Evolutionary conservation across 2,888 invertebrate genomes (phyloP), one percentile per base, ranked within the genome.

Genomic region (Atherix ibis): DNA sequence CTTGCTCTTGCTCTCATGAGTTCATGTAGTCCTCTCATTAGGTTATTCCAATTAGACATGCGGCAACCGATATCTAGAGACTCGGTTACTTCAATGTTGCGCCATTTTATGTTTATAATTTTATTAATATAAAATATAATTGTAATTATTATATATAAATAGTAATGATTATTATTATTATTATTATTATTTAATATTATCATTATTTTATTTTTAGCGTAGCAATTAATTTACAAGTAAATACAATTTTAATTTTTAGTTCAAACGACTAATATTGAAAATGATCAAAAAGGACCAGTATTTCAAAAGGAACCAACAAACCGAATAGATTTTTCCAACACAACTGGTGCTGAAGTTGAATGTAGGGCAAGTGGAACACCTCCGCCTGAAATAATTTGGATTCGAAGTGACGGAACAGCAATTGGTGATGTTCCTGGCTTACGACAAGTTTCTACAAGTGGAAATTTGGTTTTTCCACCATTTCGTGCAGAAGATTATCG

Each of bases 401-500:
- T 89, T 34, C 76, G 85, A 48, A 76, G 80, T 45, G 89, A 91
- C 62, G 91, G 91, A 38, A 80, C 80, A 38, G 84, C 87, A 40
- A 84, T 92, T 39, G 87, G 87, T 39, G 87, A 87, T 55, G 85
- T 91, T 19, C 85, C 88, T 44, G 89, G 83, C 48, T 63, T 88
- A 38, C 67, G 84, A 63, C 83, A 84, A 71, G 84, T 82, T 49
- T 55, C 87, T 49, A 79, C 87, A 36, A 91, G 92, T 62, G 91
- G 92, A 53, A 89, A 91, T 54, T 66, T 94, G 50, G 82, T 88
- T 33, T 91, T 94, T 59, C 88, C 88, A 39, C 89, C 92, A 22
- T 94, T 94, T 72, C 76, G 89, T 39, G 88, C 88, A 33, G 85
- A 87, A 60, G 85, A 87, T 58, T 92, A 91, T 55, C 73, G 85